These are phyloP conservation scores for Gobius niger DNA, from an alignment of 2,113 vertebrate genomes.

Conservation along the genomic window DNA sequence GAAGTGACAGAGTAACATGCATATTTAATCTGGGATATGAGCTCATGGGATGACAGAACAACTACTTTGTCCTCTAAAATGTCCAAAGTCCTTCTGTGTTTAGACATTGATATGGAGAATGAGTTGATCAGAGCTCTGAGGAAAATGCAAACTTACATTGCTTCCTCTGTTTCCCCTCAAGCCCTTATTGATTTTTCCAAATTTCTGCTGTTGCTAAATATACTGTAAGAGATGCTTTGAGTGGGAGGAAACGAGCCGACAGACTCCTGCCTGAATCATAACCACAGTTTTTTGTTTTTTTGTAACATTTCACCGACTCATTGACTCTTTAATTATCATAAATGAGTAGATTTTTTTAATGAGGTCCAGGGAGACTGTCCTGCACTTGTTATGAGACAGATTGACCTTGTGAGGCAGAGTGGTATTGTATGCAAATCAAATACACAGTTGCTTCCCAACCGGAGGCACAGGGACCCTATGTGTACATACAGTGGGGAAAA, in stretches of 20 bases:
- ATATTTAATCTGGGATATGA: too few species aligned
- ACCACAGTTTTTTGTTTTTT: background rate
- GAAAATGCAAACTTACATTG: slow-evolving; percentile 21
- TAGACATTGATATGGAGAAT: slow-evolving; percentile 2
- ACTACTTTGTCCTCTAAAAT: too few species aligned
- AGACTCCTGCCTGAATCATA: slow-evolving; percentile 10
- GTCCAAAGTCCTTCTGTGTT: background rate
- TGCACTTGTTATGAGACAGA: too few species aligned
- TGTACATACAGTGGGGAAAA: too few species aligned
- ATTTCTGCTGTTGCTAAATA: slow-evolving; percentile 52
- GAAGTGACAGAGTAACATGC: too few species aligned
- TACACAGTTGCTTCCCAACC: too few species aligned
- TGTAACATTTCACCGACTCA: slow-evolving; percentile 20
- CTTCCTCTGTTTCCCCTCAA: slow-evolving; percentile 19
- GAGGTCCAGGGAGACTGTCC: too few species aligned
- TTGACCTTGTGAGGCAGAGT: too few species aligned
- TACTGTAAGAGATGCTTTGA: slow-evolving; percentile 36
- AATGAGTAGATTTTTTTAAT: slow-evolving; percentile 9
- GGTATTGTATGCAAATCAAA: too few species aligned
- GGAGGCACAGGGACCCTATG: too few species aligned
- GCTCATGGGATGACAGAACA: too few species aligned
- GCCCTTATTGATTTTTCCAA: slow-evolving; percentile 59
- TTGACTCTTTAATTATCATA: slow-evolving; percentile 10
- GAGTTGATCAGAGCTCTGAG: slow-evolving; percentile 22
- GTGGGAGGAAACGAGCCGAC: slow-evolving; percentile 15